Evolutionary conservation across 2,113 vertebrate genomes (phyloP), one percentile per base, ranked within the genome.

Genomic region (Gallinago undulata): DNA sequence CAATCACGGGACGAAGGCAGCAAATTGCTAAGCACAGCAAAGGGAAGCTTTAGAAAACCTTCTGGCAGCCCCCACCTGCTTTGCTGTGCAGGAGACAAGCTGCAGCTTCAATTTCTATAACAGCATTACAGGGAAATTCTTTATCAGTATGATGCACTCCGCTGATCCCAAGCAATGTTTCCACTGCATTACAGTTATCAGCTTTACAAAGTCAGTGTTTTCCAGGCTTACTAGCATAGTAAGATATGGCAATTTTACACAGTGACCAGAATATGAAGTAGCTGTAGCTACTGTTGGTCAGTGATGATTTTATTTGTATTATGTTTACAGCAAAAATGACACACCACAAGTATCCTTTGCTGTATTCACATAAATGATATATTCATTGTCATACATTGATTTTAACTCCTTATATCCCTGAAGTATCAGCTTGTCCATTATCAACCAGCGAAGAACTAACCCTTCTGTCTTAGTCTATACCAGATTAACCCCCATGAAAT

Each of bases 131-230:
- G 62, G 53, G 48, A 93, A 84, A 87, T 89, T 92, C 66, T 75
- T 93, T 91, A 89, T 89, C 77, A 13, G 57, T 67, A 41, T 0
- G 0, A 79, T 91, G 51, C 69, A 92, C 69, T 92, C 94, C 25
- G 13, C 62, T 62, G 70, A 92, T 89, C 69, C 53, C 37, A 82
- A 62, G 75, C 67, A 93, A 62, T 33, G 53, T 84, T 92, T 89
- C 57, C 28, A 78, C 57, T 85, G 70, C 77, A 35, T 85, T 79
- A 84, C 47, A 30, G 31, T 75, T 93, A 91, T 41, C 66, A 73
- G 53, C 37, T 87, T 76, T 92, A 84, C 66, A 66, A 87, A 90
- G 84, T 69, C 53, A 73, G 51, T 81, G 82, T 94, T 95, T 89
- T 89, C 57, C 57, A 93, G 74, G 35, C 53, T 73, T 89, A 76